Conservation (phyloP, 1,140 invertebrate genomes). For the Gonioctena quinquepunctata region DNA sequence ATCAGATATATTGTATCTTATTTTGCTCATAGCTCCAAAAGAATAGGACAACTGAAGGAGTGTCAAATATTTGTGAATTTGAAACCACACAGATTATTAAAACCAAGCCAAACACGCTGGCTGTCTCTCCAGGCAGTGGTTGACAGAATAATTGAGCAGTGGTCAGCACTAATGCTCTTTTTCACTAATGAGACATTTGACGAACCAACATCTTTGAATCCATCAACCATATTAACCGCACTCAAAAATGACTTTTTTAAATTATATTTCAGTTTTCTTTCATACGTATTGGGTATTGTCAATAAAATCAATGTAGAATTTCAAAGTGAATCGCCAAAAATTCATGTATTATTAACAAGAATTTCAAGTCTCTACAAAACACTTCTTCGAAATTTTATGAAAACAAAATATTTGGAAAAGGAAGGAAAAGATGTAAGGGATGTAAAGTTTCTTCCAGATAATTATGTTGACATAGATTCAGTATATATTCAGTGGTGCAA, state of each 20-base stretch:
- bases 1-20: neutral
- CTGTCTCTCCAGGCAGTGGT: slow-evolving; percentile 23
- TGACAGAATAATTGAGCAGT: slow-evolving; percentile 25
- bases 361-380: too few species aligned
- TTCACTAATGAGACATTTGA: slow-evolving; percentile 5
- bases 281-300: neutral
- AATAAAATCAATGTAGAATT: neutral
- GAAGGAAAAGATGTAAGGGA: too few species aligned
- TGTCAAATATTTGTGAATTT: slow-evolving; percentile 41
- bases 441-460: too few species aligned
- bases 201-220: neutral
- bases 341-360: too few species aligned
- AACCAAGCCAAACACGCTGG: slow-evolving; percentile 30
- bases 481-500: too few species aligned
- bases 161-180: slow-evolving; percentile 23
- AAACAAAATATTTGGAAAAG: too few species aligned
- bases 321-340: too few species aligned
- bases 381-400: too few species aligned
- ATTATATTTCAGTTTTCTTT: neutral
- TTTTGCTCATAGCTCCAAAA: slow-evolving; percentile 7
- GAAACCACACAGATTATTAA: slow-evolving; percentile 36
- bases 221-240: neutral
- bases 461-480: too few species aligned
- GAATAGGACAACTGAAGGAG: slow-evolving; percentile 23
- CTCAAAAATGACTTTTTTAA: neutral